Conservation (phyloP, 2,797 vertebrate species). For the Mormyrus hasselquistii region DNA sequence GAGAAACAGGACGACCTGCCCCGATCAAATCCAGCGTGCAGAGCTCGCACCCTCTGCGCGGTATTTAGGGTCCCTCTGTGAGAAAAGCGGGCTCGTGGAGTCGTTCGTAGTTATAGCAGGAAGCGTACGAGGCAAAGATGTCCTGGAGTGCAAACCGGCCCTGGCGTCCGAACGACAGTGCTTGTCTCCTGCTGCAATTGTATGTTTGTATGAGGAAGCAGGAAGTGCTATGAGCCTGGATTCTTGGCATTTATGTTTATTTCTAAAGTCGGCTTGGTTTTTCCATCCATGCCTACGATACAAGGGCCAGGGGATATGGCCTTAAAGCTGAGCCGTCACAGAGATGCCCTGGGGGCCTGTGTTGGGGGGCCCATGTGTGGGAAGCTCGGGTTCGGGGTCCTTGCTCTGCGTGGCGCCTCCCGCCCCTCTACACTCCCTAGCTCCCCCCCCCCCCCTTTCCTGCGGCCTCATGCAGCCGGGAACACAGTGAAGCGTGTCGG, state of each 20-base stretch:
- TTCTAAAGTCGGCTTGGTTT: background rate
- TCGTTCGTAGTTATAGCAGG: slow-evolving; percentile 17
- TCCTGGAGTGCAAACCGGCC: background rate
- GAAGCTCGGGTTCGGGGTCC: background rate
- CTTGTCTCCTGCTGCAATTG: background rate
- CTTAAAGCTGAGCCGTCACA: background rate
- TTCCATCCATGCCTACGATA: background rate
- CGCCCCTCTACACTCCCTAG: background rate
- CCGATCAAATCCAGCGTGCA: background rate
- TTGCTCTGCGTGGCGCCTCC: background rate
- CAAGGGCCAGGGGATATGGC: background rate
- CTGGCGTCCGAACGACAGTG: background rate
- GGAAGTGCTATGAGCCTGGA: background rate
- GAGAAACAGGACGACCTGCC: background rate
- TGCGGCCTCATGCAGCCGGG: background rate
- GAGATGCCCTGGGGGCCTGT: background rate
- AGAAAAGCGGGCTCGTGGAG: background rate
- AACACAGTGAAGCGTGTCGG: slow-evolving; percentile 16
- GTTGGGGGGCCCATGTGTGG: background rate
- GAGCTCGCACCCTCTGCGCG: background rate
- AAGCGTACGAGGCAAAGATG: background rate
- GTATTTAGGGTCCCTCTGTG: slow-evolving; percentile 14
- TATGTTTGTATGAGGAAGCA: slow-evolving; percentile 11
- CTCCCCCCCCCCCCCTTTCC: background rate
- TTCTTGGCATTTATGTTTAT: slow-evolving; percentile 1